Evolutionary conservation across 2,113 vertebrate species (phyloP), one percentile per base, ranked within the genome.

Genomic region (Chinchilla lanigera): DNA sequence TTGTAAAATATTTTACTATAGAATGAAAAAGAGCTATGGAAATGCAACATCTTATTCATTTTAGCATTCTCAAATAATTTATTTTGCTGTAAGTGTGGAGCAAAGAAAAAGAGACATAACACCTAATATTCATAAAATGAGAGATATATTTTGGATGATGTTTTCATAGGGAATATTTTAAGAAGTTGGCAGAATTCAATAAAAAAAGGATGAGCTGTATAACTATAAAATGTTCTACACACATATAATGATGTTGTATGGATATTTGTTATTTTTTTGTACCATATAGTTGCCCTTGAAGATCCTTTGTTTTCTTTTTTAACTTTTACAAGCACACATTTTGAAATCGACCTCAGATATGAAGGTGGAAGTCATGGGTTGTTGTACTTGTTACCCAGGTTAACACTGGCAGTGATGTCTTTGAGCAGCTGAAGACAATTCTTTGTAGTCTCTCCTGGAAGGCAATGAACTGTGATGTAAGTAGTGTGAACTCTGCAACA

Each of bases 161-260:
- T 44, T 44, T 41, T 75, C 71, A 75, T 12, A 26, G 4, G 11
- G 38, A 26, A 75, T 75, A 12, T 75, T 44, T 41, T 44, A 75
- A 75, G 38, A 75, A 44, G 38, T 41, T 73, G 38, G 38, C 38
- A 73, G 38, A 73, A 41, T 41, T 73, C 69, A 73, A 73, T 2
- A 69, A 73, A 73, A 41, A 73, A 41, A 24, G 9, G 9, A 73
- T 73, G 17, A 73, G 38, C n/a, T 41, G 22, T 41, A 41, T 73
- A 22, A 41, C 71, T 41, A 41, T 26, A 24, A 75, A 75, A 75
- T 11, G 22, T 75, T 44, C 71, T 20, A 75, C 26, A 73, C 20
- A 75, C n/a, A 71, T 38, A 93, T 73, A 96, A 97, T 98, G 96
- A 97, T 98, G 98, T 98, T 95, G 97, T 98, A 96, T 97, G 97